Evolutionary conservation across 2,797 vertebrate species (phyloP), one percentile per base, ranked within the genome.

Genomic region (Danio tinwini): DNA sequence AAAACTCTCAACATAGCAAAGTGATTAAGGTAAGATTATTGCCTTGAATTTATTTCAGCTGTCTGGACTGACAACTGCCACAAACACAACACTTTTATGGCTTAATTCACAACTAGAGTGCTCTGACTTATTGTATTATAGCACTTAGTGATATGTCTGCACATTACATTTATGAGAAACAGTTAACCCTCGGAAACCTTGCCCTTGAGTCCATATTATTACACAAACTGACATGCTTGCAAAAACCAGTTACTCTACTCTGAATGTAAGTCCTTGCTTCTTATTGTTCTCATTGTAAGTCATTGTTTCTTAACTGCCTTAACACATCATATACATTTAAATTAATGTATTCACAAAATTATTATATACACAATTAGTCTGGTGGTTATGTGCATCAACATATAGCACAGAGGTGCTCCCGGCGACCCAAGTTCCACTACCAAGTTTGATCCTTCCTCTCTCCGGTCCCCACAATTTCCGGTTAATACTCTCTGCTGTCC

Each of bases 41-140:
- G 29, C 29, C 29, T 29, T 29, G 1, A 29, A 29, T 88, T 68
- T 85, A 85, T 86, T 86, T 83, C 81, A 65, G 81, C 81, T 37
- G 45, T 19, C 64, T 79, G 16, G 55, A 78, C 76, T 76, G 65
- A 85, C 86, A 88, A 87, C 87, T 90, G 84, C 82, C 74, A 74
- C 80, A 83, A 85, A 84, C 84, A 81, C 82, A 87, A 82, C 29
- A 29, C 1, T 29, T 29, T 29, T 29, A 29, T 29, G 29, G 29
- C 29, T 29, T 29, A 29, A 29, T 29, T 29, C 29, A 44, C 19
- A 19, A 44, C 42, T 62, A 21, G 21, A 63, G 39, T 21, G 29
- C 7, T 13, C 72, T 74, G 44, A 61, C 37, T 17, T 6, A 61
- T 49, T 16, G n/a, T 50, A 56, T 19, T 74, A 13, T 9, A 74